Conservation (phyloP, 2,113 vertebrate species). For the Coreoperca whiteheadi region DNA sequence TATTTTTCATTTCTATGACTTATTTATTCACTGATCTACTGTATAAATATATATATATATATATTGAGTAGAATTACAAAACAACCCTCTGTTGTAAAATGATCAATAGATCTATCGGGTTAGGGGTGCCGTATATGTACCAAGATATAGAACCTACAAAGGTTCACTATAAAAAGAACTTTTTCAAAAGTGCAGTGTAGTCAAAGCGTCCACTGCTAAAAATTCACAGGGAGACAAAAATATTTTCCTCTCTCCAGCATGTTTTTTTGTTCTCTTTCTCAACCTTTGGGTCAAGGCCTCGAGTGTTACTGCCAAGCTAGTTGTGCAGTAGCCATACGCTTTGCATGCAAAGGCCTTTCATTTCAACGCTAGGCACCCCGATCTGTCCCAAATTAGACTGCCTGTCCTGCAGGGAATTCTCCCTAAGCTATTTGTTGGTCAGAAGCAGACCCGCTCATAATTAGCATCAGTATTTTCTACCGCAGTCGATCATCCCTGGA, state of each 20-base stretch:
- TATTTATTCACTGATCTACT: no score
- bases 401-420: conserved; percentile 14
- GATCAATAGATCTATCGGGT: no score
- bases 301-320: not conserved
- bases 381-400: conserved; percentile 35
- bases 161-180: not conserved
- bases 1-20: no score
- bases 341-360: conserved; percentile 18
- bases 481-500: conserved; percentile 23
- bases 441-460: conserved; percentile 9
- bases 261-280: not conserved
- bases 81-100: no score
- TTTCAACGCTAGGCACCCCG: not conserved
- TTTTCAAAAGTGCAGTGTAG: not conserved
- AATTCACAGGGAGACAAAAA: not conserved
- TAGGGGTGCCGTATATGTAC: not conserved
- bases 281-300: conserved; percentile 1
- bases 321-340: not conserved
- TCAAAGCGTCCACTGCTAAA: not conserved
- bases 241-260: not conserved
- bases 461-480: conserved; percentile 17
- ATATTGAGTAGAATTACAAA: no score
- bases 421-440: conserved; percentile 5
- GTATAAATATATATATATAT: no score
- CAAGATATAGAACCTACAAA: not conserved